Evolutionary conservation across 2,113 vertebrate genomes (phyloP), one percentile per base, ranked within the genome.

Genomic region (Epinephelus fuscoguttatus): DNA sequence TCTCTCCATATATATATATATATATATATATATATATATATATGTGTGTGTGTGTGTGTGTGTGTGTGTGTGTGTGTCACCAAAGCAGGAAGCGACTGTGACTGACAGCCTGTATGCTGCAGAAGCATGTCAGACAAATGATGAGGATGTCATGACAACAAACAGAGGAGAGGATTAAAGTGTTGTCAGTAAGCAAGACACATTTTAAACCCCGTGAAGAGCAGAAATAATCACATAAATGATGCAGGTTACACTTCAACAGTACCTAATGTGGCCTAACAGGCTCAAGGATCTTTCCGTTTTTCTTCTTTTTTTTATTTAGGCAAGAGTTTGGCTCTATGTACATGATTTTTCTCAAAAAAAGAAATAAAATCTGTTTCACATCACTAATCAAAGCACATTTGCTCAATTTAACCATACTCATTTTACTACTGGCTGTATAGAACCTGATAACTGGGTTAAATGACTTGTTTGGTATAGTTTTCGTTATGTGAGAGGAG

Each of bases 151-250:
- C 67, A 75, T 66, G 71, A 91, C 78, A 82, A 85, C 88, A 93
- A 91, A 92, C 87, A 88, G 63, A 64, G 73, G n/a, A 23, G 76
- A 69, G 84, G 90, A 94, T 94, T 91, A 86, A 45, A 78, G 81
- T 88, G 89, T 89, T 90, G 88, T 84, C 87, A 76, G 85, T 90
- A 86, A 89, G 82, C 77, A 88, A 75, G 74, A 67, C 33, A 3
- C 57, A 67, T 81, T 86, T 91, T 85, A 67, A 86, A 86, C 25
- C 25, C 79, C 5, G 27, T 74, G 71, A 87, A 64, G 75, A 84
- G 81, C 75, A 80, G 85, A 87, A 90, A 89, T 87, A 88, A 90
- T 89, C 84, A 66, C 78, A 81, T 87, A 81, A 91, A 85, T 87
- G 87, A 86, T 85, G 82, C 87, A 88, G 79, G 88, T 89, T 83